phyloP scores from a whole-genome alignment of 2,113 vertebrate genomes.

The Australoheros scitulus region DNA sequence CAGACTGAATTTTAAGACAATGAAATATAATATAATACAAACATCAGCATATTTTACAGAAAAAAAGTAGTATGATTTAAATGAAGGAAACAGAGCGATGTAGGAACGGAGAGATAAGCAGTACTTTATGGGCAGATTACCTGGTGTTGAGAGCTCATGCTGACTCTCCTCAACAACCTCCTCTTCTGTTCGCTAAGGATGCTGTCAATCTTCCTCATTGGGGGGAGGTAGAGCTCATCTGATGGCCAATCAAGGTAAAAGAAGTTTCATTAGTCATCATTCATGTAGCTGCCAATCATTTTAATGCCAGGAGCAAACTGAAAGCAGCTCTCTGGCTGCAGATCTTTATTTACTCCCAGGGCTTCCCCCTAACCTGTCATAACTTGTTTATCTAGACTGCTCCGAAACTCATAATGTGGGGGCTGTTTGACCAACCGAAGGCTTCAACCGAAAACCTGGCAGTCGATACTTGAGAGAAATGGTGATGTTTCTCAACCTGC shows the following conservation, averaged over 20 bases:
- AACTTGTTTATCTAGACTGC: constrained; percentile 29
- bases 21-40: neutral
- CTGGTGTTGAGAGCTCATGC: constrained; percentile 87
- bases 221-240: constrained; percentile 91
- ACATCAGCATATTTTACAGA: neutral
- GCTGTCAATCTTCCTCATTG: constrained; percentile 91
- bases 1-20: neutral
- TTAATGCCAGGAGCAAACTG: constrained; percentile 35
- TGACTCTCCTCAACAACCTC: constrained; percentile 86
- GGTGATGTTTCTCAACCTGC: constrained; percentile 4
- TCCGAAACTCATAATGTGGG: neutral
- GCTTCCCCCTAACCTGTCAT: constrained; percentile 19
- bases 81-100: neutral
- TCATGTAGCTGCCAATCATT: constrained; percentile 46
- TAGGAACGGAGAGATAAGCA: neutral
- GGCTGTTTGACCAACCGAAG: constrained; percentile 22
- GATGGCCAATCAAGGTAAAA: constrained; percentile 45
- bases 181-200: constrained; percentile 91
- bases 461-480: neutral
- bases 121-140: constrained; percentile 53
- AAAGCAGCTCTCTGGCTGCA: constrained; percentile 30
- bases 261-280: constrained; percentile 44
- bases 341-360: constrained; percentile 16
- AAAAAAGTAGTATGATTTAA: neutral
- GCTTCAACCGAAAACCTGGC: constrained; percentile 13